phyloP scores from a whole-genome alignment of 2,113 vertebrate genomes.

The Blennius ocellaris region DNA sequence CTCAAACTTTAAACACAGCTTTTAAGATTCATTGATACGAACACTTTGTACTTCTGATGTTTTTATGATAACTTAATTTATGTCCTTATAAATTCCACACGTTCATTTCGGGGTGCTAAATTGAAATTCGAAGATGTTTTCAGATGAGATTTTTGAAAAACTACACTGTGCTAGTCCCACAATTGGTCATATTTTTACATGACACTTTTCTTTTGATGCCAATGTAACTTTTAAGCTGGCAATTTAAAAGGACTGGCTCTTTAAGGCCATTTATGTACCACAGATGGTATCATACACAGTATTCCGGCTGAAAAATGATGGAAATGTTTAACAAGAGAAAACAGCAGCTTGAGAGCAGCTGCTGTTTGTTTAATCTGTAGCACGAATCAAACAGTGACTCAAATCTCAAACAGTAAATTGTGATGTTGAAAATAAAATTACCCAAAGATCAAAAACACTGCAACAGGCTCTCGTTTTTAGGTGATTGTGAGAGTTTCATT shows the following conservation, averaged over 20 bases:
- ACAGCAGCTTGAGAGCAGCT: conserved; percentile 69
- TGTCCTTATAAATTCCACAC: not conserved
- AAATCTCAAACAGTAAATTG: conserved; percentile 45
- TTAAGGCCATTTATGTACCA: conserved; percentile 57
- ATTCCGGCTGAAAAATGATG: conserved; percentile 66
- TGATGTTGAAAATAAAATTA: conserved; percentile 35
- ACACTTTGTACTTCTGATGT: conserved; percentile 6
- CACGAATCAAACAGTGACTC: conserved; percentile 50
- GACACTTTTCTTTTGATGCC: conserved; percentile 44
- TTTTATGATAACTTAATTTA: conserved; percentile 1
- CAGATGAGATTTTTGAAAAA: too few relatives aligned
- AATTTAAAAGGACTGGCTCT: conserved; percentile 54
- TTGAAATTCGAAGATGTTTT: too few relatives aligned
- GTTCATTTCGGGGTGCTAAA: too few relatives aligned
- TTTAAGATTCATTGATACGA: conserved; percentile 53
- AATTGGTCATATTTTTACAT: not conserved
- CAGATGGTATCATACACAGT: conserved; percentile 66
- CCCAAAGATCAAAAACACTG: conserved; percentile 47
- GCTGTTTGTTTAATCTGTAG: conserved; percentile 52
- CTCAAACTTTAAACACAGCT: conserved; percentile 40
- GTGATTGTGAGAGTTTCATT: conserved; percentile 33
- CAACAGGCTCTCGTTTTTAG: conserved; percentile 9
- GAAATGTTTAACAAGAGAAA: conserved; percentile 57
- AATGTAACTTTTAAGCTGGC: conserved; percentile 55
- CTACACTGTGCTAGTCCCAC: not conserved